These are phyloP conservation scores for Sycophila texana DNA, from an alignment of 2,888 invertebrate genomes.

Conservation along the genomic window DNA sequence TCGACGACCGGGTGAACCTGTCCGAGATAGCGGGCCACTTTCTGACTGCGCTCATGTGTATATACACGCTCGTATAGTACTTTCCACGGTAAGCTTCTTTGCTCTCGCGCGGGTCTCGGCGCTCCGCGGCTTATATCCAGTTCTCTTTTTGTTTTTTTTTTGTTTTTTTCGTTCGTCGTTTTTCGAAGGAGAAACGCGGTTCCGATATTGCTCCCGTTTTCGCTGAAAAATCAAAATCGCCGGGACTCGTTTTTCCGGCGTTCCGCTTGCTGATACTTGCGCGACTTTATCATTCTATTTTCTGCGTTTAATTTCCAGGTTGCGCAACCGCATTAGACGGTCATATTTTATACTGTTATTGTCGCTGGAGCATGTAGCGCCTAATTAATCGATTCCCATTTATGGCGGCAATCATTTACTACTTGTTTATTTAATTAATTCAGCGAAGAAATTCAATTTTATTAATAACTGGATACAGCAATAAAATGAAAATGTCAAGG, in stretches of 20 bases:
- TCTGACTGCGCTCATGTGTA: constrained; percentile 19
- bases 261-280: too few species aligned
- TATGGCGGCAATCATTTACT: too few species aligned
- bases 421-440: too few species aligned
- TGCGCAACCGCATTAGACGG: too few species aligned
- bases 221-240: constrained; percentile 24
- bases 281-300: not conserved
- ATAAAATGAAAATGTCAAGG: too few species aligned
- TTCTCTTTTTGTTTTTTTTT: not conserved
- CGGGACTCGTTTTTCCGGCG: not conserved
- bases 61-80: not conserved
- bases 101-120: not conserved
- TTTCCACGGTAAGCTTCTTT: constrained; percentile 24
- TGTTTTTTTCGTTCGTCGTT: not conserved
- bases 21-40: constrained; percentile 51
- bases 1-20: constrained; percentile 49
- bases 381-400: too few species aligned
- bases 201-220: not conserved
- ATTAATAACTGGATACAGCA: too few species aligned
- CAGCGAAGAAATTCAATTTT: too few species aligned
- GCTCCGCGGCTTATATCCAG: not conserved
- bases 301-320: too few species aligned
- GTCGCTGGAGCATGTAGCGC: too few species aligned
- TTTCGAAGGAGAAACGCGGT: not conserved
- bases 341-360: too few species aligned